Base-by-base conservation (phyloP, 2,797 vertebrate species). In the Galago senegalensis region DNA sequence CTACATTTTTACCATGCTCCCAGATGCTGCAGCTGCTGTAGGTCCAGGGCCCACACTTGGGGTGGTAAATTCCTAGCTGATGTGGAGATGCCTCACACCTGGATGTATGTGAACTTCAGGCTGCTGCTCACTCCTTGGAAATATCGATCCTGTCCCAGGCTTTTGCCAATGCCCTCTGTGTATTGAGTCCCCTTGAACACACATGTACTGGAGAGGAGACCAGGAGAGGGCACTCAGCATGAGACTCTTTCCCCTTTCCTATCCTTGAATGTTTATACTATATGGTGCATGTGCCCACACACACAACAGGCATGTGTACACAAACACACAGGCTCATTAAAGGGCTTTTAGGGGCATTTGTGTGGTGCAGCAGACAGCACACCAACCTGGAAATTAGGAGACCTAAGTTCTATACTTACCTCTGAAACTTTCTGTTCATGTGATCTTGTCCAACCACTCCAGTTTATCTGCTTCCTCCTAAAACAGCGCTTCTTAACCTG, bases 301-400 rank as follows among this genome's bases (percentile, higher is more conserved):
- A 20, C 29, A 63, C 21, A 69, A 69, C 16, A 40, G 16, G 17
- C 56, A 53, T 10, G 67, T 20, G 25, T 5, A 14, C 20, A 43
- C 58, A 20, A 31, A 5, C 27, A 34, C 10, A 7, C 2, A 87
- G 56, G 25, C 5, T 53, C n/a, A 56, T 46, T 31, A 9, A 43
- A 79, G 46, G 87, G 56, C 2, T 83, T 76, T 31, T 29, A 21
- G 69, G 29, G 69, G 16, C 87, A 31, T 25, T 18, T 83, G 23
- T 16, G 0, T 14, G 13, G 0, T 73, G 3, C 7, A 60, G 34
- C 1, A 0, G 83, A 49, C 46, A 29, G 53, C 20, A 61, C 12
- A 56, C n/a, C 60, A 81, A 67, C 75, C 90, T 87, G 31, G 72
- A 82, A 91, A 31, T 18, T 1, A 70, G 8, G 53, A 87, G 9